Conservation (phyloP, 2,888 invertebrate species). For the Brachyptera putata region DNA sequence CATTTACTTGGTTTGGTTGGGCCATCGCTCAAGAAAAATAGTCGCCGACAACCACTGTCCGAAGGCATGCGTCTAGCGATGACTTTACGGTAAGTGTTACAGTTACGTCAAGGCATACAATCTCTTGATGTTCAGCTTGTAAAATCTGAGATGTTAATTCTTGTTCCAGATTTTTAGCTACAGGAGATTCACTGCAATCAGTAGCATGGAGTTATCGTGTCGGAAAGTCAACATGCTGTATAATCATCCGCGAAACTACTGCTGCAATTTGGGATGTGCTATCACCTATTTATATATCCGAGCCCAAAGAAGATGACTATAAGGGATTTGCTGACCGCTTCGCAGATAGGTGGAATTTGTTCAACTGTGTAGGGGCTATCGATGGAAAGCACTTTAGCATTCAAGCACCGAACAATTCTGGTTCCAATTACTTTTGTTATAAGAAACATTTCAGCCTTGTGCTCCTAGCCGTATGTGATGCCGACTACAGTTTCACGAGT, state of each 20-base stretch:
- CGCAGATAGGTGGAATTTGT: conserved; percentile 37
- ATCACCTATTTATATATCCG: background rate
- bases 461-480: conserved; percentile 36
- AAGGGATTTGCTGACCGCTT: conserved; percentile 34
- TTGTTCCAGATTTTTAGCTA: background rate
- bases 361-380: conserved; percentile 36
- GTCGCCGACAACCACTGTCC: background rate
- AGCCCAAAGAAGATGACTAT: conserved; percentile 29
- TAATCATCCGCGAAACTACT: background rate
- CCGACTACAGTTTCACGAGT: conserved; percentile 38
- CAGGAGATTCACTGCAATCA: background rate
- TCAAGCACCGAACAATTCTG: conserved; percentile 36
- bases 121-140: background rate
- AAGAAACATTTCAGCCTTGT: conserved; percentile 37
- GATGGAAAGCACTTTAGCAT: conserved; percentile 37
- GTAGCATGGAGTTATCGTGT: background rate
- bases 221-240: conserved; percentile 4
- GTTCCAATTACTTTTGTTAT: conserved; percentile 37
- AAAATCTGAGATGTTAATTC: background rate
- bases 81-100: background rate
- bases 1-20: background rate
- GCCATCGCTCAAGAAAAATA: background rate
- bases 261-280: background rate
- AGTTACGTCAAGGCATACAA: background rate
- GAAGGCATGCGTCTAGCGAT: background rate